These are phyloP conservation scores for Catagonus wagneri DNA, from an alignment of 2,113 vertebrate species.

Conservation along the genomic window DNA sequence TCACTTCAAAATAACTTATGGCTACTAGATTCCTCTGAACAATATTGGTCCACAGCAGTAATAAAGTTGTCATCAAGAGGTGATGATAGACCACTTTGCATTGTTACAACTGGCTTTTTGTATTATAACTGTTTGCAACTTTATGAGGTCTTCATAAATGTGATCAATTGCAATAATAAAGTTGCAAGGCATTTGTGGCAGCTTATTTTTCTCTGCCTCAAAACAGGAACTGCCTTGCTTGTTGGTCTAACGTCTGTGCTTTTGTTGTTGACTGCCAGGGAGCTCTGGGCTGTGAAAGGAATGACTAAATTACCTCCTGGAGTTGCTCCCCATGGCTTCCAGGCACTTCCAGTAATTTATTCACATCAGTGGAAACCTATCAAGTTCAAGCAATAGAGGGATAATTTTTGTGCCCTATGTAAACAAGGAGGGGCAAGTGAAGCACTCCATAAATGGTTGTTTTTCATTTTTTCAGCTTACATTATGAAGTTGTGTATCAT, in stretches of 20 bases:
- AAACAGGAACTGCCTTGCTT: background rate
- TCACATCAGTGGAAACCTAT: constrained; percentile 21
- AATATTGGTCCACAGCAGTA: constrained; percentile 59
- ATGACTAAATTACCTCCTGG: constrained; percentile 14
- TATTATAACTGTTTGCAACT: constrained; percentile 77
- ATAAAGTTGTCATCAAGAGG: constrained; percentile 80
- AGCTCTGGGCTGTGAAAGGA: background rate
- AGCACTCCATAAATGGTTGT: background rate
- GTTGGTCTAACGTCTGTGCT: constrained; percentile 23
- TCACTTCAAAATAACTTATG: constrained; percentile 73
- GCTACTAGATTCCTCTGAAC: constrained; percentile 61
- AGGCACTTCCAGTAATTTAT: background rate
- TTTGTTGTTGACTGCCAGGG: background rate
- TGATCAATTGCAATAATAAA: constrained; percentile 80
- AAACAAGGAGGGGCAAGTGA: background rate
- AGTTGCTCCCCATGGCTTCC: background rate
- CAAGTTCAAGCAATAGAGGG: background rate
- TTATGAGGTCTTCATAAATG: constrained; percentile 78
- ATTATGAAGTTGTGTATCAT: background rate
- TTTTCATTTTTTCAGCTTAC: background rate
- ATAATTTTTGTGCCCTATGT: background rate
- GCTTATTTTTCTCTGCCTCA: constrained; percentile 44
- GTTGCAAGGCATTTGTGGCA: constrained; percentile 67
- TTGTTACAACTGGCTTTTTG: constrained; percentile 77
- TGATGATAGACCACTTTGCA: constrained; percentile 79